Evolutionary conservation across 1,140 invertebrate genomes (phyloP).

Genomic region (Drosophila subobscura): DNA sequence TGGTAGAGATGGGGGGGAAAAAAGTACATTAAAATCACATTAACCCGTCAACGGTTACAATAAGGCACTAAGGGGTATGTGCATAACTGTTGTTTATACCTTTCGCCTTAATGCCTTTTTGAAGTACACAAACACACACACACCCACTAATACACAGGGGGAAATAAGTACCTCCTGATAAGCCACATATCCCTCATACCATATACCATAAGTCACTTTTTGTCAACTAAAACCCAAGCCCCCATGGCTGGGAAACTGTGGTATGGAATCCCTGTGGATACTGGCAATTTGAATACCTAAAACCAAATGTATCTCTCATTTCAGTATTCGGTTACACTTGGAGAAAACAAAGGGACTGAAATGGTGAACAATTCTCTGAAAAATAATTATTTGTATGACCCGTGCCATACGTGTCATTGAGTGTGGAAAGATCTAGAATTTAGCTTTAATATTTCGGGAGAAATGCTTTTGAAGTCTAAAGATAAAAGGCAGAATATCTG

Average conservation of each 20-base stretch:
- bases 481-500: too few relatives aligned
- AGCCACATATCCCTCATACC: slow-evolving; percentile 4
- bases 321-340: too few relatives aligned
- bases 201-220: slow-evolving; percentile 8
- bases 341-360: too few relatives aligned
- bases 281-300: slow-evolving; percentile 11
- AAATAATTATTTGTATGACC: too few relatives aligned
- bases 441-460: too few relatives aligned
- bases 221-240: slow-evolving; percentile 40
- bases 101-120: slow-evolving; percentile 69
- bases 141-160: slow-evolving; percentile 3
- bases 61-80: slow-evolving; percentile 57
- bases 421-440: too few relatives aligned
- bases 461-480: too few relatives aligned
- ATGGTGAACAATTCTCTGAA: too few relatives aligned
- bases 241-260: too few relatives aligned
- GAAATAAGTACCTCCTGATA: slow-evolving; percentile 8
- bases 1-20: slow-evolving; percentile 27
- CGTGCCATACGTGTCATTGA: too few relatives aligned
- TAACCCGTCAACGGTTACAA: slow-evolving; percentile 71
- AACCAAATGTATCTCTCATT: background rate
- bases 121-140: slow-evolving; percentile 55
- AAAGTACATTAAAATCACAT: slow-evolving; percentile 82
- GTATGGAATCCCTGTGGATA: slow-evolving; percentile 20
- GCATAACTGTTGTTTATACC: slow-evolving; percentile 78